These are phyloP conservation scores for Nymphalis io DNA, from an alignment of 1,140 invertebrate genomes.

Conservation along the genomic window DNA sequence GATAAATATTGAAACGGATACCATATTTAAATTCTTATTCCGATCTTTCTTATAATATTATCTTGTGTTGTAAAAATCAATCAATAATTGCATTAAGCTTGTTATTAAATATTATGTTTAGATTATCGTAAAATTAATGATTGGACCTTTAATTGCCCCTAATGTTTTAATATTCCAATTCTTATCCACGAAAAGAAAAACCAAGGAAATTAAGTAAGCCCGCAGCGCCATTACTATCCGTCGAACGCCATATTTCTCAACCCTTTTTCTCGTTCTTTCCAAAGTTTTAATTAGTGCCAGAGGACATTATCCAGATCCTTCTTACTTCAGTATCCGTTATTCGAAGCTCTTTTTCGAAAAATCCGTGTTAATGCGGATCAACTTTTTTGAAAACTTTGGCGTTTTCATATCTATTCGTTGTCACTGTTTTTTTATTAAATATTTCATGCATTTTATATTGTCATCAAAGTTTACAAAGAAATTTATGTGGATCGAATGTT, in stretches of 20 bases:
- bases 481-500: not conserved
- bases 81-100: too few relatives aligned
- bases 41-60: too few relatives aligned
- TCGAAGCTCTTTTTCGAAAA: conserved; percentile 49
- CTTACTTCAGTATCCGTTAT: conserved; percentile 54
- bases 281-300: conserved; percentile 80
- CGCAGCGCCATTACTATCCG: conserved; percentile 71
- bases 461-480: not conserved
- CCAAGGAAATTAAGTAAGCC: conserved; percentile 65
- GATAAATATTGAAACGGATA: too few relatives aligned
- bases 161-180: conserved; percentile 63
- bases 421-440: not conserved
- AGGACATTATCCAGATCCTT: conserved; percentile 74
- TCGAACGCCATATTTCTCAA: conserved; percentile 75
- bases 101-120: too few relatives aligned
- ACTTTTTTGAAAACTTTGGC: conserved; percentile 21
- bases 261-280: conserved; percentile 72
- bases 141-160: conserved; percentile 10
- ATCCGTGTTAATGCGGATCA: conserved; percentile 35
- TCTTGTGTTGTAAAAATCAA: too few relatives aligned
- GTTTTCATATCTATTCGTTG: conserved; percentile 21
- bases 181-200: conserved; percentile 61
- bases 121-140: conserved; percentile 21
- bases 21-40: too few relatives aligned
- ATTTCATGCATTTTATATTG: not conserved